These are phyloP conservation scores for Lycaena phlaeas DNA, from an alignment of 2,888 invertebrate genomes.

Conservation along the genomic window DNA sequence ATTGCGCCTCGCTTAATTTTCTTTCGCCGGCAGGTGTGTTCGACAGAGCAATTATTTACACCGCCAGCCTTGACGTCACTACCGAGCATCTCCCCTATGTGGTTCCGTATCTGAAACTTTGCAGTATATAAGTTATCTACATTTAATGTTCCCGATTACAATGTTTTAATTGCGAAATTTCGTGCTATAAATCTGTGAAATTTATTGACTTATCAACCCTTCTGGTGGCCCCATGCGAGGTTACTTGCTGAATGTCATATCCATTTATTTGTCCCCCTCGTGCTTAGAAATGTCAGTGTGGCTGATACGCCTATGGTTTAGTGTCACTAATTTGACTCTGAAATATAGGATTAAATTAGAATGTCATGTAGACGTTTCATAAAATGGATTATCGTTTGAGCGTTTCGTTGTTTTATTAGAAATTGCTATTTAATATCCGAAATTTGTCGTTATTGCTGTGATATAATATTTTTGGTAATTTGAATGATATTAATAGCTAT, in stretches of 20 bases:
- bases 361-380: constrained; percentile 44
- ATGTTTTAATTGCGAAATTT: neutral
- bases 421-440: constrained; percentile 12
- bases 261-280: constrained; percentile 55
- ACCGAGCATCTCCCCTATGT: constrained; percentile 29
- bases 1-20: constrained; percentile 73
- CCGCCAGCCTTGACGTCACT: constrained; percentile 62
- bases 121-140: constrained; percentile 21
- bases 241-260: constrained; percentile 62
- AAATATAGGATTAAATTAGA: constrained; percentile 65
- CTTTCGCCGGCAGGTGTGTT: constrained; percentile 71
- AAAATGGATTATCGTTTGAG: constrained; percentile 48
- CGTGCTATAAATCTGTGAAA: too few species aligned
- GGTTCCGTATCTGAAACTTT: constrained; percentile 43
- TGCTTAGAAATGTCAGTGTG: constrained; percentile 67
- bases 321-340: constrained; percentile 66
- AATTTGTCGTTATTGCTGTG: constrained; percentile 7
- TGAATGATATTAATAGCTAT: constrained; percentile 7
- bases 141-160: neutral
- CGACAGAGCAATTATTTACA: constrained; percentile 73
- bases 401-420: constrained; percentile 21
- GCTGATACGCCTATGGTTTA: constrained; percentile 62
- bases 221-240: constrained; percentile 49
- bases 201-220: too few species aligned
- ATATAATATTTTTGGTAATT: too few species aligned